Evolutionary conservation across 92 coral and sea anemone genomes (phyloP), one percentile per base, ranked within the genome.

Genomic region (Zoanthus sociatus): DNA sequence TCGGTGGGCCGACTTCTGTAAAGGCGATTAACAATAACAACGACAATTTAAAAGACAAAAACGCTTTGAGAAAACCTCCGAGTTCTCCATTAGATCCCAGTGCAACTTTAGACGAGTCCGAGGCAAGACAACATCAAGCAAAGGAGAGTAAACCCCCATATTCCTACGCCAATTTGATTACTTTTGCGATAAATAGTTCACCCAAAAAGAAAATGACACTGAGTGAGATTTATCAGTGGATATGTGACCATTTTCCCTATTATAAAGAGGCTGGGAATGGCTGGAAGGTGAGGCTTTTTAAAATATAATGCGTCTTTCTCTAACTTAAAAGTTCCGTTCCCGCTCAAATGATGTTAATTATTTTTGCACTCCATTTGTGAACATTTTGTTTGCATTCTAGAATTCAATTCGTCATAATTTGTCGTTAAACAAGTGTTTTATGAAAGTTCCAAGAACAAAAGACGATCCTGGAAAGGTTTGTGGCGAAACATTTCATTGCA

Each of bases 171-270:
- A 97, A 97, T 88, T 94, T 97, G 75, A 97, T 97, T 76, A 97
- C 99, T 17, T 97, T 97, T 87, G 99, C 99, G 53, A 97, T 97
- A 68, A 97, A 97, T 70, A 97, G 99, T 79, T 97, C 99, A n/a
- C 94, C 95, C 15, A 91, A 90, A 87, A 97, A 95, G 93, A 97
- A 97, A 85, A 97, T 97, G 99, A 97, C 99, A 10, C 83, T 97
- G 70, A 97, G 99, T 86, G 99, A 97, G 89, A 97, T 97, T 78
- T 97, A 97, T 72, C 99, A 97, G 83, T 97, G 99, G 99, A 97
- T 97, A 79, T 95, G 98, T 83, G 97, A 97, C 78, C 95, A 97
- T 89, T 97, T 97, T 79, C 99, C 99, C 30, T 97, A 97, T 75
- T 97, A 97, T 76, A 95, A 95, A 61, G 99, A 97, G 82, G 99